Conservation (phyloP, 2,797 vertebrate species). For the Scleropages formosus region DNA sequence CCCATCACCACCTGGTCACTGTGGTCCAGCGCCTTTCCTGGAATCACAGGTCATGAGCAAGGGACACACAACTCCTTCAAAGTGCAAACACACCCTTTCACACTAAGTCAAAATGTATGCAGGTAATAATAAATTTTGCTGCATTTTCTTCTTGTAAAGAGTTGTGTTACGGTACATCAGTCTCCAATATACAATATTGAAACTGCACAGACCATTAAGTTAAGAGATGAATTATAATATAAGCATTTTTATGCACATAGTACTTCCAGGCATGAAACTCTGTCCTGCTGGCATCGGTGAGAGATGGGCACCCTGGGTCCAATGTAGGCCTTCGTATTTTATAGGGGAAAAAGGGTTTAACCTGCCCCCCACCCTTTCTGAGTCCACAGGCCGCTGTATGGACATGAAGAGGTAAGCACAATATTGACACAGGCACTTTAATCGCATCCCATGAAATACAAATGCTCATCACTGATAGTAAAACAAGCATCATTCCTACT, state of each 20-base stretch:
- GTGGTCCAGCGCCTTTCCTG: too few species aligned
- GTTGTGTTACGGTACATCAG: background rate
- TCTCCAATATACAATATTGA: constrained; percentile 7
- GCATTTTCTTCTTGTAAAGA: background rate
- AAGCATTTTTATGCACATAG: background rate
- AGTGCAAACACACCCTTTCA: background rate
- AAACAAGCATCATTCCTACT: background rate
- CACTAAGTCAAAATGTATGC: background rate
- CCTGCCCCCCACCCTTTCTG: background rate
- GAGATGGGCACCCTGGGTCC: background rate
- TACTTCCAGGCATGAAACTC: background rate
- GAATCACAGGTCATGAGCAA: too few species aligned
- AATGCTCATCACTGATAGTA: background rate
- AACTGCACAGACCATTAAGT: constrained; percentile 8
- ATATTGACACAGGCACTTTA: background rate
- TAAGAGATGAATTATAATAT: background rate
- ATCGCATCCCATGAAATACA: background rate
- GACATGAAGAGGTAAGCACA: background rate
- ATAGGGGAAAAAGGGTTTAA: constrained; percentile 8
- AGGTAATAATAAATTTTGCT: background rate
- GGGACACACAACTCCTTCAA: too few species aligned
- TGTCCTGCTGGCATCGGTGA: background rate
- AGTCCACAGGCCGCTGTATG: background rate
- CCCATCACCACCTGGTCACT: too few species aligned
- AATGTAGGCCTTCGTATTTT: constrained; percentile 13